Evolutionary conservation across 1,140 invertebrate genomes (phyloP).

Genomic region (Magallana gigas): DNA sequence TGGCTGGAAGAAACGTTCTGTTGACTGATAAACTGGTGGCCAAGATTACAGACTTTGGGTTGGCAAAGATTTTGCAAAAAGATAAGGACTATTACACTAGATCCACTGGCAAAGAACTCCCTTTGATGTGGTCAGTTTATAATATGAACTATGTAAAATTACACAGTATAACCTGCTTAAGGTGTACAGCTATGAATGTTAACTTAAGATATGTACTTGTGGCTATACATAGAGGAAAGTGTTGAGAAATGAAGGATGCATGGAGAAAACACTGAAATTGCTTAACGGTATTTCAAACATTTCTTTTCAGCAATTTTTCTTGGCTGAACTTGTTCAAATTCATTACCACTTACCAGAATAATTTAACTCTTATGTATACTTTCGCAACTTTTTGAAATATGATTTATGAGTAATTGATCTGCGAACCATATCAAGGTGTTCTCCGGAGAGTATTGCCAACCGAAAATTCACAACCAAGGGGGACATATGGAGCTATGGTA

Average conservation of each 20-base stretch:
- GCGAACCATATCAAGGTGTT: slow-evolving; percentile 49
- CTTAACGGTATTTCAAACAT: too few relatives aligned
- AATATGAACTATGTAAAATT: background rate
- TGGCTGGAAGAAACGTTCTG: slow-evolving; percentile 56
- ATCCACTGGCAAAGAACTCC: slow-evolving; percentile 48
- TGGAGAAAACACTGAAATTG: too few relatives aligned
- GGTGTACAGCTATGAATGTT: too few relatives aligned
- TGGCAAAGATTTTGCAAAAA: slow-evolving; percentile 46
- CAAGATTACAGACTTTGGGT: slow-evolving; percentile 59
- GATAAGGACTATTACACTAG: slow-evolving; percentile 54
- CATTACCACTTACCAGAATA: background rate
- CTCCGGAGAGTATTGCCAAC: slow-evolving; percentile 54
- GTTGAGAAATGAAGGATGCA: too few relatives aligned
- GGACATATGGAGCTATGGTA: slow-evolving; percentile 64
- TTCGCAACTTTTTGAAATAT: too few relatives aligned
- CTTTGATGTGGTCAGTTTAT: slow-evolving; percentile 47
- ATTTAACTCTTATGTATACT: background rate
- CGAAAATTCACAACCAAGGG: slow-evolving; percentile 54
- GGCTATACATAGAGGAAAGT: too few relatives aligned
- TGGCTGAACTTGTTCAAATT: too few relatives aligned
- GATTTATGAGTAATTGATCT: too few relatives aligned
- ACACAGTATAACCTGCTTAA: background rate
- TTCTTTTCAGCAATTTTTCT: too few relatives aligned
- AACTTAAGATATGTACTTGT: too few relatives aligned
- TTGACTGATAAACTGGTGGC: slow-evolving; percentile 43